Evolutionary conservation across 2,888 invertebrate genomes (phyloP).

Genomic region (Neuroscelio doddi): DNA sequence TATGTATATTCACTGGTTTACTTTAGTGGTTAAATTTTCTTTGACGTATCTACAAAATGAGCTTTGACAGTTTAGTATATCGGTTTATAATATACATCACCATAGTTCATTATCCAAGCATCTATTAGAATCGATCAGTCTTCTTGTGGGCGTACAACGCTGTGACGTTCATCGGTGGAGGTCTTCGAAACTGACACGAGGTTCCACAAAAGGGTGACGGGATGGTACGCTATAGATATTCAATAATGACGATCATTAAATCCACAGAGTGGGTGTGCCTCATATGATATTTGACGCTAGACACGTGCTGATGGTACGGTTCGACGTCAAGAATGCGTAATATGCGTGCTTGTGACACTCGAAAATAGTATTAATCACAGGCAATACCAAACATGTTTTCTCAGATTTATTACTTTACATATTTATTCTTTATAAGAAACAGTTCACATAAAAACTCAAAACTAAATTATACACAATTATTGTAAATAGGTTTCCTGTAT

Average conservation of each 20-base stretch:
- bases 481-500: too few relatives aligned
- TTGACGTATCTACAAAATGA: too few relatives aligned
- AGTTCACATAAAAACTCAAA: too few relatives aligned
- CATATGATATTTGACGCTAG: slow-evolving; percentile 66
- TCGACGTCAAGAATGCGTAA: slow-evolving; percentile 53
- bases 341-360: slow-evolving; percentile 42
- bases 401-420: slow-evolving; percentile 26
- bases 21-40: too few relatives aligned
- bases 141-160: slow-evolving; percentile 60
- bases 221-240: slow-evolving; percentile 58
- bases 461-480: too few relatives aligned
- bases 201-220: slow-evolving; percentile 49
- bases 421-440: too few relatives aligned
- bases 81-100: slow-evolving; percentile 29
- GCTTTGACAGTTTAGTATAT: too few relatives aligned
- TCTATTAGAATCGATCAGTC: slow-evolving; percentile 67
- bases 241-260: slow-evolving; percentile 69
- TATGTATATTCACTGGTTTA: too few relatives aligned
- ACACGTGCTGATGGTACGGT: slow-evolving; percentile 63
- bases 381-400: slow-evolving; percentile 27
- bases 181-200: slow-evolving; percentile 61
- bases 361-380: slow-evolving; percentile 27
- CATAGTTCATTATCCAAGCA: slow-evolving; percentile 58
- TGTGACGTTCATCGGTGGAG: slow-evolving; percentile 53
- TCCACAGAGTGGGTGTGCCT: slow-evolving; percentile 44